phyloP scores from a whole-genome alignment of 2,888 invertebrate genomes.

The Tipula unca region DNA sequence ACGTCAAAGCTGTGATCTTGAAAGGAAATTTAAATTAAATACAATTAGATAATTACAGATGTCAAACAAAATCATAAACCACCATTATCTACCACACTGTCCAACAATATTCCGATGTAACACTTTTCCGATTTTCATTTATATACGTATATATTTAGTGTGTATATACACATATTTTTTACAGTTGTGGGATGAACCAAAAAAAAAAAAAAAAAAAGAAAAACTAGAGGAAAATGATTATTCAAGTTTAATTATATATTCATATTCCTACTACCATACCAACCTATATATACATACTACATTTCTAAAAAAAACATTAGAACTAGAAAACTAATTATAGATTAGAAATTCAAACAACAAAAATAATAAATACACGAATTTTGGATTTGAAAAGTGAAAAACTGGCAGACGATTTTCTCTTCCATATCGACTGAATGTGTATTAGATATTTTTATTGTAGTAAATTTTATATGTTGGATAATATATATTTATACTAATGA shows the following conservation, averaged over 20 bases:
- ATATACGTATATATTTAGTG: not conserved
- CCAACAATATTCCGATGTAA: not conserved
- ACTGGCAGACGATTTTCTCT: not conserved
- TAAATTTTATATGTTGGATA: not conserved
- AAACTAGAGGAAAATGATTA: not conserved
- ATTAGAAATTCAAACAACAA: not conserved
- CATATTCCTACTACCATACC: not conserved
- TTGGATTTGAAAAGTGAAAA: not conserved
- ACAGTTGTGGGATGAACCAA: not conserved
- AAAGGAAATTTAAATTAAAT: no score
- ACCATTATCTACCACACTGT: not conserved
- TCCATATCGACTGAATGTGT: not conserved
- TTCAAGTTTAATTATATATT: constrained; percentile 8
- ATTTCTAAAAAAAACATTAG: not conserved
- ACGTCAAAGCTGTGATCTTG: not conserved
- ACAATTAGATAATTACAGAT: not conserved
- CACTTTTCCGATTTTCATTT: not conserved
- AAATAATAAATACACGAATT: not conserved
- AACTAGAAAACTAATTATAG: constrained; percentile 8
- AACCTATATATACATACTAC: not conserved
- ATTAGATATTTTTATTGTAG: not conserved
- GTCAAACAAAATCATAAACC: not conserved
- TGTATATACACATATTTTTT: not conserved
- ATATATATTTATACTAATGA: not conserved
- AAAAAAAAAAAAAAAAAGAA: not conserved